A percentile compares a stretch with the other conserved stretches of the same genome.
Conservation (phyloP, 1,140 invertebrate species). For the Drosophila lowei region DNA sequence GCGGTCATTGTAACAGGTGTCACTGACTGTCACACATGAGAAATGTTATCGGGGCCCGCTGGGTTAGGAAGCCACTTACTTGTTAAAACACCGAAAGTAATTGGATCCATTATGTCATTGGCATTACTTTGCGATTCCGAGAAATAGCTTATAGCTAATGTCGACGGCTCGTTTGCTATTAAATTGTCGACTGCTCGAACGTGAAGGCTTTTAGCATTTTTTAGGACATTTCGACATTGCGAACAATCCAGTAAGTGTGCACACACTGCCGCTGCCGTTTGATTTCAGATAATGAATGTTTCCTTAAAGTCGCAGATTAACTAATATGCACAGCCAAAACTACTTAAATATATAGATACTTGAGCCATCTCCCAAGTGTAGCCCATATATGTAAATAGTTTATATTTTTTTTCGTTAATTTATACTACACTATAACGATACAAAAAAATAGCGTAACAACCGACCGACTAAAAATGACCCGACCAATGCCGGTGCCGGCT, state of each 20-base stretch:
- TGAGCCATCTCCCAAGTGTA: no score
- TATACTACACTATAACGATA: conserved; percentile 59
- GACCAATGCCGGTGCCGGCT: conserved; percentile 22
- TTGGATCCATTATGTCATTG: conserved; percentile 53
- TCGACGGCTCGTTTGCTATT: conserved; percentile 22
- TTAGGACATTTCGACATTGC: no score
- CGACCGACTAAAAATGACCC: not conserved
- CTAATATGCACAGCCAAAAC: no score
- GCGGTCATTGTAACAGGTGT: conserved; percentile 85
- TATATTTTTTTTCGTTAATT: conserved; percentile 43
- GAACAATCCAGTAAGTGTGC: no score
- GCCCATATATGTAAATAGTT: no score
- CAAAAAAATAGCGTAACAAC: conserved; percentile 47
- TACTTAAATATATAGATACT: no score
- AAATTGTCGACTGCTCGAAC: conserved; percentile 25
- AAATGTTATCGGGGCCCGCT: not conserved
- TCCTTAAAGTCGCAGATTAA: no score
- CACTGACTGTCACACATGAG: conserved; percentile 85
- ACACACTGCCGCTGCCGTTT: no score
- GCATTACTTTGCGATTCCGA: conserved; percentile 5
- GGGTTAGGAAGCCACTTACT: conserved; percentile 24
- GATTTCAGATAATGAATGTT: no score
- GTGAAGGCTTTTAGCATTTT: no score
- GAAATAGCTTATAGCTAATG: not conserved
- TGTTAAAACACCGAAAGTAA: conserved; percentile 62